Base-by-base conservation (phyloP, 2,113 vertebrate species). In the Megaceryle torquata region DNA sequence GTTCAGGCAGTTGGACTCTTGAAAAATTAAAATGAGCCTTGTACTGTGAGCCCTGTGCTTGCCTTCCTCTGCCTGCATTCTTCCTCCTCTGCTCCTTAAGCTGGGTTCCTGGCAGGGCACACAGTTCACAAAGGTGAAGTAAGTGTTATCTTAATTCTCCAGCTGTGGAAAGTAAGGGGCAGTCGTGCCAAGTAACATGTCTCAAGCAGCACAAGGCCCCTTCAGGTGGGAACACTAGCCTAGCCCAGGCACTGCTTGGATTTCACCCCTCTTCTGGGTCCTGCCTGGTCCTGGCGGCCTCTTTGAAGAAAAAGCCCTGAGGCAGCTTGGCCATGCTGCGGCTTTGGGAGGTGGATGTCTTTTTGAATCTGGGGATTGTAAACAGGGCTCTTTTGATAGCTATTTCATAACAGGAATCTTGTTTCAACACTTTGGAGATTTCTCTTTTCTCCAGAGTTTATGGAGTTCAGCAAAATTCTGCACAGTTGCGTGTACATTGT, bases 341-440 rank as follows among this genome's bases (percentile, higher is more conserved):
- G 43, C 75, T 87, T 43, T 1, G 3, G 65, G 82, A 76, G 82
- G 60, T 85, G 82, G 71, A 60, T 56, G 79, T 51, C 33, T 90
- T 60, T 67, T 51, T 86, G 68, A 75, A 72, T 56, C 29, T 77
- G 53, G 80, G 69, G 77, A 71, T 20, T 82, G 88, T 86, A 95
- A 94, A 92, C 88, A 94, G 81, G 25, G 35, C 60, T 86, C 87
- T 91, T 86, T 88, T 18, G 14, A 77, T 8, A 60, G 80, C 44
- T 75, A 13, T 97, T 96, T 96, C 80, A 8, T 94, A 96, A 96
- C 71, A 72, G 72, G 80, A 71, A 84, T 97, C 85, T 67, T 88
- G 88, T 97, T 97, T 96, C 95, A 91, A 88, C 93, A 95, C 88
- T 92, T 86, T 0, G 74, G 86, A 65, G 80, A 70, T 83, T 94